phyloP scores from a whole-genome alignment of 2,113 vertebrate species.

The Illadopsis cleaveri region DNA sequence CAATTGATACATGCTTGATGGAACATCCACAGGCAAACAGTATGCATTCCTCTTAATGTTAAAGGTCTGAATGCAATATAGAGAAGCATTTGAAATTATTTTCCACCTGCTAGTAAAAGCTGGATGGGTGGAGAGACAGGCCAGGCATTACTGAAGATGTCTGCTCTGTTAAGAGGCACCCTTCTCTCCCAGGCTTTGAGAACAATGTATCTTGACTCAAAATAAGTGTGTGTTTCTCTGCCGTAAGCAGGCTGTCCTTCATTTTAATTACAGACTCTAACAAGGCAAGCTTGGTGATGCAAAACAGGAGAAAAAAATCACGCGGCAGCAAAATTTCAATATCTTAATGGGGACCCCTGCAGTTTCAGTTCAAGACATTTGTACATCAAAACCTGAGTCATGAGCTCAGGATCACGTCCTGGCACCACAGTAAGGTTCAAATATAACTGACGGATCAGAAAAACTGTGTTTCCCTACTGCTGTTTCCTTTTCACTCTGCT shows the following conservation, averaged over 20 bases:
- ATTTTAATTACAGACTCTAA: not conserved
- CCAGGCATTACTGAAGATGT: not conserved
- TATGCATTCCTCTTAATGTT: not conserved
- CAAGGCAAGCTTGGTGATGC: not conserved
- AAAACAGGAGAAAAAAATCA: not conserved
- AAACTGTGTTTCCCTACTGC: not conserved
- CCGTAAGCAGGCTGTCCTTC: not conserved
- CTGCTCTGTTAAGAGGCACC: not conserved
- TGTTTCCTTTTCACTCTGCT: not conserved
- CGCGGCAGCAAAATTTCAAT: fast-evolving
- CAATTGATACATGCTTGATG: not conserved
- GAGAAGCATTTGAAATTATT: not conserved
- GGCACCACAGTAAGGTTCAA: not conserved
- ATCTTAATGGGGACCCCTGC: not conserved
- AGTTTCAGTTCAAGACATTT: not conserved
- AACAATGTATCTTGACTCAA: not conserved
- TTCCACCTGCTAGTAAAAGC: not conserved
- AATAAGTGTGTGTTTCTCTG: not conserved
- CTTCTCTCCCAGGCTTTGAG: not conserved
- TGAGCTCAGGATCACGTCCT: not conserved
- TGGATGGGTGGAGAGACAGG: not conserved
- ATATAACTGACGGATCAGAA: not conserved
- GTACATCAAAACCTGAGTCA: not conserved
- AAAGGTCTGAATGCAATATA: not conserved
- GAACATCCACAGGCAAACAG: not conserved